These are phyloP conservation scores for Charina bottae DNA, from an alignment of 2,113 vertebrate genomes.

Conservation along the genomic window DNA sequence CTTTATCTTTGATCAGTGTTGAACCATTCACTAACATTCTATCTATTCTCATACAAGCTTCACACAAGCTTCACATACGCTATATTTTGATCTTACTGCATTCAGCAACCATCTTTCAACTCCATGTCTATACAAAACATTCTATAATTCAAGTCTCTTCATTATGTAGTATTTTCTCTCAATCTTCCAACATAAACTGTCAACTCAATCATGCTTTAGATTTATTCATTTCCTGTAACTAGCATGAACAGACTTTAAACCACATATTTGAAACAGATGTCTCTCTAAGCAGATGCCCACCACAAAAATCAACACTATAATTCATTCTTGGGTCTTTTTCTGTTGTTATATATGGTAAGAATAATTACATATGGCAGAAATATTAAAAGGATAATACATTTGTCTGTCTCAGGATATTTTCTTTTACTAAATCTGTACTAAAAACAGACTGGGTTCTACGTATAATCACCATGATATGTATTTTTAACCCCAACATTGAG, in stretches of 20 bases:
- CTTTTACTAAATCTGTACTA: too few species aligned
- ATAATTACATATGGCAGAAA: neutral
- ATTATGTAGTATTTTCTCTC: neutral
- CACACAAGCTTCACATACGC: neutral
- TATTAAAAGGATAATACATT: neutral
- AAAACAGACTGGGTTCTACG: too few species aligned
- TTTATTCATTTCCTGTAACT: neutral
- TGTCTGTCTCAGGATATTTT: neutral
- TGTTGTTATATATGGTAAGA: neutral
- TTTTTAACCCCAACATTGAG: too few species aligned
- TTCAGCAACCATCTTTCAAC: neutral
- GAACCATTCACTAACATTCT: neutral
- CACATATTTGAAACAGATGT: neutral
- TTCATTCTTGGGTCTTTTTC: neutral
- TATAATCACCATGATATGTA: too few species aligned
- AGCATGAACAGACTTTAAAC: neutral
- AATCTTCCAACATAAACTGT: neutral
- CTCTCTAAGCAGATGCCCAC: neutral
- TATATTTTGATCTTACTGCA: neutral
- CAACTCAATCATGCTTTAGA: neutral
- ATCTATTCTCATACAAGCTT: neutral
- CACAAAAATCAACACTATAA: neutral
- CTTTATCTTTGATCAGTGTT: neutral
- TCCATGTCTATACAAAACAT: neutral
- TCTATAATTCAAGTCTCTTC: neutral